Base-by-base conservation (phyloP, 2,888 invertebrate species). In the Trissoscelio sp. region DNA sequence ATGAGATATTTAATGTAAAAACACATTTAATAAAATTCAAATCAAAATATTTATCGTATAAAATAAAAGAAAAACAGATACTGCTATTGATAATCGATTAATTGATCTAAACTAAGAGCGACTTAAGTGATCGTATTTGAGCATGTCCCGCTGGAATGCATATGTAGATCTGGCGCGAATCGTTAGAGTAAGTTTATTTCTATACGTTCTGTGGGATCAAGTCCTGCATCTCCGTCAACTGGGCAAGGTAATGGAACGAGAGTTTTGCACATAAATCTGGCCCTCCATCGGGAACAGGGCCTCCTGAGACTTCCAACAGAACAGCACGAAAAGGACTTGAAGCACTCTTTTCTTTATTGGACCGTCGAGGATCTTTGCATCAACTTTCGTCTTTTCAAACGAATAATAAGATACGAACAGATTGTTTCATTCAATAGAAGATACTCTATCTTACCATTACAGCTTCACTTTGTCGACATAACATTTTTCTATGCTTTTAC, bases 231-330 rank as follows among this genome's bases (percentile, higher is more conserved):
- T 87, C 86, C 86, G 88, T 88, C 88, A 88, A 87, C 86, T 85
- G 85, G 79, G 83, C 78, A 83, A 83, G 85, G 82, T 85, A 85
- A 86, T 84, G 87, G 84, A 82, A 86, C 86, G 84, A 86, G 88
- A 90, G 88, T 91, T 91, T 90, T 90, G 88, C 89, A 90, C 91
- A 91, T 91, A 91, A 91, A 91, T 91, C 91, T 90, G 91, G 88
- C 87, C 89, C 87, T 87, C 89, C 88, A 87, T 83, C 86, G 88
- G 88, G 86, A 87, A 84, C 84, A 82, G 84, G 84, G 86, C 84
- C 90, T 87, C 90, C 81, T 81, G 91, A 89, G 90, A 89, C 85
- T 82, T 73, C 86, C 85, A 82, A 83, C 87, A 85, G 87, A 86
- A 88, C 87, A 87, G 88, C 86, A 87, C 82, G 88, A 85, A 88